Evolutionary conservation across 2,113 vertebrate genomes (phyloP).

Genomic region (Hassar affinis): DNA sequence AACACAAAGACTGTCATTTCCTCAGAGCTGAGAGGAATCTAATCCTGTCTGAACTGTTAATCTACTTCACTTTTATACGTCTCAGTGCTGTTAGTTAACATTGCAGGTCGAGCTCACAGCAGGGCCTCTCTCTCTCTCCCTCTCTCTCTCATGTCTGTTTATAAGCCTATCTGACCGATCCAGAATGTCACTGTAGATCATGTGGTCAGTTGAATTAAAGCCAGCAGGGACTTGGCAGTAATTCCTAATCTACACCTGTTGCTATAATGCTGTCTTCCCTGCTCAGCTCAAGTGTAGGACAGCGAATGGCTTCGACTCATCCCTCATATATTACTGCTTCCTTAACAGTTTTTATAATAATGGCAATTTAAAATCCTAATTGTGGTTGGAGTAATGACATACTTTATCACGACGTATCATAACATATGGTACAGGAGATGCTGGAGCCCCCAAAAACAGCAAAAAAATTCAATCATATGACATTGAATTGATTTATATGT

Average conservation of each 20-base stretch:
- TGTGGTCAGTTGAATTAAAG: conserved; percentile 50
- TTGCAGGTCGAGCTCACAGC: conserved; percentile 24
- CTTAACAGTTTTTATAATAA: background rate
- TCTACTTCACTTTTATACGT: background rate
- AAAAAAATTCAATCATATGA: background rate
- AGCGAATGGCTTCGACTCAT: background rate
- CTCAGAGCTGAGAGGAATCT: background rate
- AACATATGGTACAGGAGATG: background rate
- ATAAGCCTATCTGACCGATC: conserved; percentile 53
- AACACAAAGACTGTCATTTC: background rate
- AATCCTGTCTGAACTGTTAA: background rate
- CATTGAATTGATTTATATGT: background rate
- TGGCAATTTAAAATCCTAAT: no score
- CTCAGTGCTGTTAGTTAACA: background rate
- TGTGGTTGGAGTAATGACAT: background rate
- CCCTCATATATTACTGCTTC: background rate
- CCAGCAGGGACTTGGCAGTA: conserved; percentile 39
- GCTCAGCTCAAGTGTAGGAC: conserved; percentile 34
- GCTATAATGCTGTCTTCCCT: conserved; percentile 54
- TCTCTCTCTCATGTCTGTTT: background rate
- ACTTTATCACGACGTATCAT: background rate
- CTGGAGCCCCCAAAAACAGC: background rate
- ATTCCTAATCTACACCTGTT: conserved; percentile 58
- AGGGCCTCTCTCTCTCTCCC: conserved; percentile 1
- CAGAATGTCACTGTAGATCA: conserved; percentile 63